These are phyloP conservation scores for Melospiza melodia DNA, from an alignment of 2,113 vertebrate genomes.

Conservation along the genomic window DNA sequence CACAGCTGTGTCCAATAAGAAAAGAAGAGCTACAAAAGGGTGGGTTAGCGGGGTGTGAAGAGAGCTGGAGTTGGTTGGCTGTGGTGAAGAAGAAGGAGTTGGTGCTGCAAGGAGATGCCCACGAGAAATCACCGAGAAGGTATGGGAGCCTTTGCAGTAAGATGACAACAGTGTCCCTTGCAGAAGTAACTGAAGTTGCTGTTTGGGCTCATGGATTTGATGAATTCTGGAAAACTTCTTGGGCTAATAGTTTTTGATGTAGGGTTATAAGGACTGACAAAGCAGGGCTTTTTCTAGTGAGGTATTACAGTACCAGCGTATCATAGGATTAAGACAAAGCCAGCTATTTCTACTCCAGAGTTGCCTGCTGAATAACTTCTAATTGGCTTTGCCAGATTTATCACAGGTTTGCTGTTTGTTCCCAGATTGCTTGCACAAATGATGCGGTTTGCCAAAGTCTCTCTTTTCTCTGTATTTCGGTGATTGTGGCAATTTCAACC, in stretches of 20 bases:
- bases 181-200: not conserved
- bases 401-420: not conserved
- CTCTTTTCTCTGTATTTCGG: not conserved
- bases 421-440: not conserved
- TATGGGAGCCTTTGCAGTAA: too few relatives aligned
- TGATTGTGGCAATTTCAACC: not conserved
- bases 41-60: too few relatives aligned
- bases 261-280: not conserved
- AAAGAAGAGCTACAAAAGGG: too few relatives aligned
- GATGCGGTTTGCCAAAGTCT: not conserved
- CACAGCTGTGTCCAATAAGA: too few relatives aligned
- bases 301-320: not conserved
- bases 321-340: not conserved
- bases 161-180: not conserved
- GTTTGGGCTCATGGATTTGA: not conserved
- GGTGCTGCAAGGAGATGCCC: too few relatives aligned
- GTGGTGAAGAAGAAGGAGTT: too few relatives aligned
- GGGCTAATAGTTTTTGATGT: not conserved
- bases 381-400: not conserved
- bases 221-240: not conserved
- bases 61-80: too few relatives aligned
- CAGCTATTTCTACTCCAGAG: not conserved
- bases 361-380: not conserved
- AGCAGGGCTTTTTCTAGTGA: not conserved
- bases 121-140: too few relatives aligned